phyloP scores from a whole-genome alignment of 2,888 invertebrate genomes.

The Drosophila pseudotakahashii region DNA sequence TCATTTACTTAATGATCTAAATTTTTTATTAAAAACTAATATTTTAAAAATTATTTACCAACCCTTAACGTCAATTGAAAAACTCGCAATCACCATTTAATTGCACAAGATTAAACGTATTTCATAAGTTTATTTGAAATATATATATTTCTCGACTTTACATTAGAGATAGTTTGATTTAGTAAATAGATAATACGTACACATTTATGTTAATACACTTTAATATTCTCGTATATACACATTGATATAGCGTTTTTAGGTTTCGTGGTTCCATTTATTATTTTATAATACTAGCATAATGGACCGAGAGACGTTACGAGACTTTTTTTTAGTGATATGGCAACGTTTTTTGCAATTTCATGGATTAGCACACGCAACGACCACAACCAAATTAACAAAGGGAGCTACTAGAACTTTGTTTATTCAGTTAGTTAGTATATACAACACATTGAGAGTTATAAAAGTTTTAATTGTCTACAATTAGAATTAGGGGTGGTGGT shows the following conservation, averaged over 20 bases:
- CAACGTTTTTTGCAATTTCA: conserved; percentile 34
- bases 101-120: conserved; percentile 53
- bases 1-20: no score
- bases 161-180: conserved; percentile 29
- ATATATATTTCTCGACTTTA: conserved; percentile 47
- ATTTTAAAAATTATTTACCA: no score
- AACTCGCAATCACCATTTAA: conserved; percentile 18
- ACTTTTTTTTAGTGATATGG: conserved; percentile 40
- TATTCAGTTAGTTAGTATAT: conserved; percentile 35
- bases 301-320: conserved; percentile 39
- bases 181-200: conserved; percentile 22
- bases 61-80: conserved; percentile 17
- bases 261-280: conserved; percentile 1
- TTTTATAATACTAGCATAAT: conserved; percentile 23
- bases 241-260: conserved; percentile 18
- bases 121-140: conserved; percentile 64
- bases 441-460: conserved; percentile 52
- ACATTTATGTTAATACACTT: conserved; percentile 16
- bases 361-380: conserved; percentile 38
- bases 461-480: conserved; percentile 51
- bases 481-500: conserved; percentile 33
- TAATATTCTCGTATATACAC: conserved; percentile 41
- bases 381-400: conserved; percentile 21
- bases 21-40: no score
- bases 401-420: conserved; percentile 21